phyloP scores from a whole-genome alignment of 2,797 vertebrate species.

The Hephaestus fuliginosus region DNA sequence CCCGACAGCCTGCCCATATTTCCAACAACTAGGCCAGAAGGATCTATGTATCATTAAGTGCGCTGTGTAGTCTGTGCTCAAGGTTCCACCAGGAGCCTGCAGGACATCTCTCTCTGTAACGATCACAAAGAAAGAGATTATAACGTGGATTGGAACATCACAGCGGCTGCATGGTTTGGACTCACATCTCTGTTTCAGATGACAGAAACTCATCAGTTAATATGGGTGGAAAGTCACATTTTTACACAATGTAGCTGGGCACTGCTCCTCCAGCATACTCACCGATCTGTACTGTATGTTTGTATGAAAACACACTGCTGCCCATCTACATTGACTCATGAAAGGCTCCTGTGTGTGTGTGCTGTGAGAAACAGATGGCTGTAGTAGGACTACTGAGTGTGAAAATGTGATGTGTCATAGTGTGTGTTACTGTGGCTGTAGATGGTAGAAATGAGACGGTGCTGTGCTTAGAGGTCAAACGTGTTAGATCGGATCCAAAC shows the following conservation, averaged over 20 bases:
- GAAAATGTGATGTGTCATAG: background rate
- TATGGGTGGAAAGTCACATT: constrained; percentile 4
- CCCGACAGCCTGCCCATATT: constrained; percentile 20
- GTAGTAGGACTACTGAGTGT: background rate
- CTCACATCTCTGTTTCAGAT: background rate
- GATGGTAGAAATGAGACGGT: background rate
- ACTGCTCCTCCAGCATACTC: background rate
- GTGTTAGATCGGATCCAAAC: constrained; percentile 8
- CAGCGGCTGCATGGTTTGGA: constrained; percentile 29
- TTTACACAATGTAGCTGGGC: constrained; percentile 40
- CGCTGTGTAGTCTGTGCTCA: background rate
- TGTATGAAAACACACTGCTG: background rate
- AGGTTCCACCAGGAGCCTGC: constrained; percentile 1
- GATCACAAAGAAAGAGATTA: background rate
- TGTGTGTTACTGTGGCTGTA: background rate
- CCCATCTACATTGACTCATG: constrained; percentile 20
- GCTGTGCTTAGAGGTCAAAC: background rate
- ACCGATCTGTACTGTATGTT: background rate
- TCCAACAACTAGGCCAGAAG: background rate
- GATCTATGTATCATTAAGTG: too few relatives aligned
- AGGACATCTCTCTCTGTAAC: background rate
- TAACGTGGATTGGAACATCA: constrained; percentile 2
- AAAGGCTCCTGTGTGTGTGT: background rate
- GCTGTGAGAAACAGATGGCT: background rate
- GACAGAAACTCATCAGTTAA: background rate